phyloP scores from a whole-genome alignment of 2,888 invertebrate genomes.

The Tachystola acroxantha region DNA sequence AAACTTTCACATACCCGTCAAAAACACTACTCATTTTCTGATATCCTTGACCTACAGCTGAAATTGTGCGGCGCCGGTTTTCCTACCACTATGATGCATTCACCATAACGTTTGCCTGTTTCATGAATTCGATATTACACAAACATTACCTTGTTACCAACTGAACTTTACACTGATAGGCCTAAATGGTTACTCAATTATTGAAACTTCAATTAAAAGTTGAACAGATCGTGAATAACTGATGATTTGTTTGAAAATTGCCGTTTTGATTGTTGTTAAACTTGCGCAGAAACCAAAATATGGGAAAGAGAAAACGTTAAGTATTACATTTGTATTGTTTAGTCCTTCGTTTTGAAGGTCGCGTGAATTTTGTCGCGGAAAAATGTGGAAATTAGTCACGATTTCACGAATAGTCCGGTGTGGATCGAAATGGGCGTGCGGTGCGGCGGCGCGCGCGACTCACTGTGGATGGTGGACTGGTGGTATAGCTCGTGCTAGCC shows the following conservation, averaged over 20 bases:
- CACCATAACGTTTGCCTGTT: no score
- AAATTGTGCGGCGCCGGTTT: neutral
- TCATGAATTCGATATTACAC: no score
- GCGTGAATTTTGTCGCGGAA: conserved; percentile 6
- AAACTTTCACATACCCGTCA: neutral
- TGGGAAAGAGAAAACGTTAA: no score
- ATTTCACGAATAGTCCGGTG: conserved; percentile 3
- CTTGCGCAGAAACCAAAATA: no score
- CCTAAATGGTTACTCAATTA: no score
- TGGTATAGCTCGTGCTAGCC: conserved; percentile 16
- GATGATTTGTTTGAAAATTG: no score
- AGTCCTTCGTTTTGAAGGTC: neutral
- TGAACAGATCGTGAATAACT: no score
- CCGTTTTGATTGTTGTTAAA: no score
- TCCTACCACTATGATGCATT: neutral
- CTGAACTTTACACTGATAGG: no score
- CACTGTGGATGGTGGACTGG: conserved; percentile 11
- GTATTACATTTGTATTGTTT: neutral
- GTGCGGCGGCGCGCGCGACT: conserved; percentile 11
- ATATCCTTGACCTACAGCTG: neutral
- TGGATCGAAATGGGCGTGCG: conserved; percentile 4
- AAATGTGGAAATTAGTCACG: conserved; percentile 5
- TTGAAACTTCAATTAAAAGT: no score
- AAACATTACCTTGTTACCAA: no score
- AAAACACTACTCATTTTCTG: neutral